A percentile compares a stretch with the other conserved stretches of the same genome.
Evolutionary conservation across 2,113 vertebrate species (phyloP).

Genomic region (Platichthys flesus): DNA sequence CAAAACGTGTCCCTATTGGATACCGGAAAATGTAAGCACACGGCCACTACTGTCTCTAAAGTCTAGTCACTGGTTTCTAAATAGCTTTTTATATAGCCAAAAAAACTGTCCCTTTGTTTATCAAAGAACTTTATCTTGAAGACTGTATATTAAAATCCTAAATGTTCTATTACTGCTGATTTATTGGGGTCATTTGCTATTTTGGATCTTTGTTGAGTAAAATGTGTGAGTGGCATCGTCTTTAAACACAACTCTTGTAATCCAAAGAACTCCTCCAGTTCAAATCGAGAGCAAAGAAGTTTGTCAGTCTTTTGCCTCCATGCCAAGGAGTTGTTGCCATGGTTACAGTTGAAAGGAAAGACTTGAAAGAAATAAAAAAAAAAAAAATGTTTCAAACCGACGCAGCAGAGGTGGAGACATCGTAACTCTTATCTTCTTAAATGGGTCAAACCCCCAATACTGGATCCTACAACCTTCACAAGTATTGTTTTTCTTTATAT

Average conservation of each 20-base stretch:
- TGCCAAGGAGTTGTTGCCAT: slow-evolving; percentile 27
- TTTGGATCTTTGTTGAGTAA: neutral
- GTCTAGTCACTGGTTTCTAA: slow-evolving; percentile 82
- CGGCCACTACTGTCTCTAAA: slow-evolving; percentile 70
- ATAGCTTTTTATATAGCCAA: slow-evolving; percentile 84
- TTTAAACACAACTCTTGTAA: slow-evolving; percentile 15
- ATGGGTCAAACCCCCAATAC: too few species aligned
- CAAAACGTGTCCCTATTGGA: slow-evolving; percentile 78
- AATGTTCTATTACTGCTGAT: slow-evolving; percentile 56
- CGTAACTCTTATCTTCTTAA: neutral
- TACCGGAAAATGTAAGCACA: slow-evolving; percentile 78
- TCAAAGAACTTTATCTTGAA: slow-evolving; percentile 79
- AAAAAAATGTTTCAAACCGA: neutral
- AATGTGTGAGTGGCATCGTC: neutral
- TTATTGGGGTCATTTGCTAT: neutral
- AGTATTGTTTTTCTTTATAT: too few species aligned
- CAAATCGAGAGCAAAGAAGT: slow-evolving; percentile 11
- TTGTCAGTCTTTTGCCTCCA: slow-evolving; percentile 2
- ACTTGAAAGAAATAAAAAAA: neutral
- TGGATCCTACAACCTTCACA: too few species aligned
- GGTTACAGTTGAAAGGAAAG: slow-evolving; percentile 18
- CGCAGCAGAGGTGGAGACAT: neutral
- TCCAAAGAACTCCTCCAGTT: slow-evolving; percentile 1
- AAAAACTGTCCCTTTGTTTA: slow-evolving; percentile 79
- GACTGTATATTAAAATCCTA: slow-evolving; percentile 79